These are phyloP conservation scores for Tauraco hartlaubi DNA, from an alignment of 2,797 vertebrate genomes.

Conservation along the genomic window DNA sequence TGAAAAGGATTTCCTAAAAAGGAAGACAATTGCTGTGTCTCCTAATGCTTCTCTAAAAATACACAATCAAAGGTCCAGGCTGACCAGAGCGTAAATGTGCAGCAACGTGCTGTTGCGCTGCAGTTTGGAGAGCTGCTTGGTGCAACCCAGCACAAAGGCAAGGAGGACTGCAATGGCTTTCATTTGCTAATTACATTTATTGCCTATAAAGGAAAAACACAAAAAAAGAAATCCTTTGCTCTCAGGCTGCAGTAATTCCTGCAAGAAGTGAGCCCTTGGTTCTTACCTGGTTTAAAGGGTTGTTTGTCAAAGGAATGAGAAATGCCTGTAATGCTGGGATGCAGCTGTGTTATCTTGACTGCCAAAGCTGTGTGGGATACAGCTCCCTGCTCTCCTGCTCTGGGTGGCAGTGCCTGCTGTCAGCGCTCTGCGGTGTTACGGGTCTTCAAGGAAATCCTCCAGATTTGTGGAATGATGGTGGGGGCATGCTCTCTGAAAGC, in stretches of 20 bases:
- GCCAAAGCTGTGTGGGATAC: neutral
- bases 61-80: neutral
- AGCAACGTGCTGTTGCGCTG: fast-evolving
- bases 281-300: neutral
- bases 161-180: neutral
- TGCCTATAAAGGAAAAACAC: neutral
- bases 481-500: neutral
- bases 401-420: neutral
- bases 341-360: neutral
- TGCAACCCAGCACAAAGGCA: neutral
- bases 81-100: neutral
- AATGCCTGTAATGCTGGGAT: neutral
- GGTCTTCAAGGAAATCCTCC: neutral
- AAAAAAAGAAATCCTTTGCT: neutral
- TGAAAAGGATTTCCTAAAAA: neutral
- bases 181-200: neutral
- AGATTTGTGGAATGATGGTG: neutral
- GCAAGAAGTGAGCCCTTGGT: neutral
- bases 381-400: neutral
- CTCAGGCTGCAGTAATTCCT: neutral
- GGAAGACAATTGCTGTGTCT: neutral
- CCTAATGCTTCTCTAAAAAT: neutral
- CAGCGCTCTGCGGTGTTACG: fast-evolving
- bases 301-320: neutral
- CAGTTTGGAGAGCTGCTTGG: neutral